Base-by-base conservation (phyloP, 2,888 invertebrate genomes). In the Nowickia ferox region DNA sequence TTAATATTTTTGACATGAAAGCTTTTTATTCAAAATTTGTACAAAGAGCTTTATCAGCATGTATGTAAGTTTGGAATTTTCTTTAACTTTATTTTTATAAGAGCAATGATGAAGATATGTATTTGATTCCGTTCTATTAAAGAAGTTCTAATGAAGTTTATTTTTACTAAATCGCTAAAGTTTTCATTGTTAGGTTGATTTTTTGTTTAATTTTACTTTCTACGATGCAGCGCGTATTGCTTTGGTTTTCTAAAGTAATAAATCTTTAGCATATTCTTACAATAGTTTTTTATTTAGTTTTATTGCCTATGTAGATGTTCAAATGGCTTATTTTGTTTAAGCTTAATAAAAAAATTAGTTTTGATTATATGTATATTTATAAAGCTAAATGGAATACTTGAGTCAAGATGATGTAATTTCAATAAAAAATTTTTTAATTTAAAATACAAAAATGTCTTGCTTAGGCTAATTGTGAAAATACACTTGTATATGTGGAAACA, bases 81-180 rank as follows among this genome's bases (percentile, higher is more conserved):
- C 11, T 61, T 42, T 30, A 38, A 1, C 15, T 46, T 63, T 61
- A 9, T 63, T 65, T 42, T 22, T 71, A 11, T 72, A 57, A 46
- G 13, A 72, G n/a, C 42, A 46, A 57, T 57, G 17, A 19, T 19
- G 65, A 15, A 71, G 82, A 82, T 82, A 82, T 82, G 82, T 82
- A 71, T 82, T 65, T 76, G 76, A 76, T 77, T 69, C 40, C 63
- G 82, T 76, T 82, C 38, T 75, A 55, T 81, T 11, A 30, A 71
- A 30, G 55, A 53, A 55, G 22, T 55, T 68, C 11, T 61, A 55
- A 46, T 69, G 66, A 46, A 65, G n/a, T 66, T 55, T 11, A 22
- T 66, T 55, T 11, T 17, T 53, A 10, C 55, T 53, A 13, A 59
- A 68, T 51, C 22, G 10, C 44, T 63, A 53, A 53, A 53, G 17